Percentiles rank a stretch among this genome's conserved stretches.
phyloP scores from a whole-genome alignment of 2,113 vertebrate genomes.

The Takifugu bimaculatus region DNA sequence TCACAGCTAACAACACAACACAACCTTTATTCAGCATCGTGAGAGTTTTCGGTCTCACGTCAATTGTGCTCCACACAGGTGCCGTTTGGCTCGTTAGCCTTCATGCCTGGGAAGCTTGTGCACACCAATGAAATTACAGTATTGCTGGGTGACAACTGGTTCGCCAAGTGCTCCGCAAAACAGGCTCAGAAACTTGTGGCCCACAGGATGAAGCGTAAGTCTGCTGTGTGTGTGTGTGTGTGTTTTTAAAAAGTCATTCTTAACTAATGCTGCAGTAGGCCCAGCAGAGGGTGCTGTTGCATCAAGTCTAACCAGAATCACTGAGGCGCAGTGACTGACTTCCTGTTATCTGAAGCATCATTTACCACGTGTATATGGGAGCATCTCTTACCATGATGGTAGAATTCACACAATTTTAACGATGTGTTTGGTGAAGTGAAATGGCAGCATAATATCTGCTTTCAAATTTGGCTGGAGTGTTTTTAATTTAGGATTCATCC shows the following conservation, averaged over 20 bases:
- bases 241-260: too few relatives aligned
- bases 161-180: conserved; percentile 92
- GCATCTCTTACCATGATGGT: not conserved
- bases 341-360: not conserved
- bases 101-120: conserved; percentile 94
- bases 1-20: not conserved
- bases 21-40: not conserved
- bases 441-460: not conserved
- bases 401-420: not conserved
- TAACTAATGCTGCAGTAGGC: not conserved
- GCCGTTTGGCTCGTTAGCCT: conserved; percentile 93
- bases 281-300: conserved; percentile 59
- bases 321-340: not conserved
- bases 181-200: conserved; percentile 86
- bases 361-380: not conserved
- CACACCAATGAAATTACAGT: conserved; percentile 94
- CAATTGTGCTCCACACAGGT: conserved; percentile 74
- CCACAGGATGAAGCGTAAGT: conserved; percentile 90
- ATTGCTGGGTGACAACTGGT: conserved; percentile 97
- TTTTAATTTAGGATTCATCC: not conserved
- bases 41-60: not conserved
- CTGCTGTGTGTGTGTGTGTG: not conserved
- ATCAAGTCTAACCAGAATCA: not conserved
- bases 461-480: not conserved
- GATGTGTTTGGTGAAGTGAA: not conserved